Base-by-base conservation (phyloP, 2,113 vertebrate genomes). In the Bostrychus sinensis region DNA sequence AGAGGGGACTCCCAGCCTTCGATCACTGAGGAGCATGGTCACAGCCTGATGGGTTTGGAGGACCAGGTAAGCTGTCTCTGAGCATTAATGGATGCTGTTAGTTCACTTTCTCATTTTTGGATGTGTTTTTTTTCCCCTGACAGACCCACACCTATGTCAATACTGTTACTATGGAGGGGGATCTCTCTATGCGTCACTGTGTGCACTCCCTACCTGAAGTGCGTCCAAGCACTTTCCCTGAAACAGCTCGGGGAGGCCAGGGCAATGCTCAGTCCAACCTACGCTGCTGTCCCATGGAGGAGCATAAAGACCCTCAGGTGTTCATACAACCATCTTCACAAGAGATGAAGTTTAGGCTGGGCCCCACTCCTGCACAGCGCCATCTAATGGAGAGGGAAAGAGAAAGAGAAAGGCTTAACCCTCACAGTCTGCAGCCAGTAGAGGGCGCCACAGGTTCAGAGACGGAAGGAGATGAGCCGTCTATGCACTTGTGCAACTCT, bases 131-230 rank as follows among this genome's bases (percentile, higher is more conserved):
- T 63, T 51, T 48, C 9, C 19, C 32, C 51, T 57, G 38, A 46
- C 89, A 99, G 97, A 94, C 95, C 62, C 97, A 99, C 89, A 99
- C 97, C 34, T 99, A 99, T 50, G 96, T 99, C 72, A 99, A 98
- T 87, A 97, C 95, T 19, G 93, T 94, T 39, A 93, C 86, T 30
- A 91, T 94, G 23, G 94, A 98, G 60, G 96, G 93, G 54, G 96
- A 96, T 66, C 91, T 89, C 85, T 90, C 93, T 57, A 93, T 93
- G 86, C 94, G 92, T 39, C 95, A 95, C 74, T 95, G 95, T 84
- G 90, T 96, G 75, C 96, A 97, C 91, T 91, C 96, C 39, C 80
- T 98, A 80, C 94, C 96, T 3, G 96, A 98, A 89, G 94, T 91
- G 58, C 92, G 92, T 65, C 91, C 92, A 30, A 87, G 79, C 69